A percentile compares a stretch with the other conserved stretches of the same genome.
Evolutionary conservation across 2,797 vertebrate species (phyloP).

Genomic region (Pangasius krempfi): DNA sequence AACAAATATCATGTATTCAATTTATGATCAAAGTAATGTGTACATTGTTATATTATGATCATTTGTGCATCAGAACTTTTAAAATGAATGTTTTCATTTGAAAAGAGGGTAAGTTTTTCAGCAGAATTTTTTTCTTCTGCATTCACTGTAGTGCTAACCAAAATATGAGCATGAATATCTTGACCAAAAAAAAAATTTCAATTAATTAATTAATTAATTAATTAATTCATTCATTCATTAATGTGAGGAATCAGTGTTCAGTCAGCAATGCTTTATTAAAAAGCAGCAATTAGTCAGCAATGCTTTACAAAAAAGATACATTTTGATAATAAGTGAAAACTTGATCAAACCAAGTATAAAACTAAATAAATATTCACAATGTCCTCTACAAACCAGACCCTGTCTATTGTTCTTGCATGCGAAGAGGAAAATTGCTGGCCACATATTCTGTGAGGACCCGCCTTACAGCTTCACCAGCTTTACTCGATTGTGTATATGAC

Average conservation of each 20-base stretch:
- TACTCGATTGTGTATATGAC: neutral
- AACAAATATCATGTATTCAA: neutral
- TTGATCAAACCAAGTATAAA: neutral
- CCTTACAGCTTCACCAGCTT: neutral
- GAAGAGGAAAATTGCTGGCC: constrained; percentile 5
- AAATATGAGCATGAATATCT: neutral
- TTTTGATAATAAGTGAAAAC: neutral
- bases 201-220: neutral
- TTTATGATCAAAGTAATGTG: neutral
- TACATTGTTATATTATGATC: neutral
- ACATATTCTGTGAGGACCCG: constrained; percentile 1
- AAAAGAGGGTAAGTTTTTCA: neutral
- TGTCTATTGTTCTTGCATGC: neutral
- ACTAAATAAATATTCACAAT: neutral
- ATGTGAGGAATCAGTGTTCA: neutral
- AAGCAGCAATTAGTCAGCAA: neutral
- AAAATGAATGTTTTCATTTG: neutral
- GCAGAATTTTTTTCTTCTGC: neutral
- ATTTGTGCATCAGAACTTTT: neutral
- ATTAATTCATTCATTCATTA: neutral
- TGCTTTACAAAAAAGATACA: neutral
- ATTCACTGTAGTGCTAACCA: neutral
- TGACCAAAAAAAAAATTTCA: neutral
- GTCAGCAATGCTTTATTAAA: neutral
- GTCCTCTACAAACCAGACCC: neutral